These are phyloP conservation scores for Sinohyriopsis cumingii DNA, from an alignment of 2,888 invertebrate genomes.

Conservation along the genomic window DNA sequence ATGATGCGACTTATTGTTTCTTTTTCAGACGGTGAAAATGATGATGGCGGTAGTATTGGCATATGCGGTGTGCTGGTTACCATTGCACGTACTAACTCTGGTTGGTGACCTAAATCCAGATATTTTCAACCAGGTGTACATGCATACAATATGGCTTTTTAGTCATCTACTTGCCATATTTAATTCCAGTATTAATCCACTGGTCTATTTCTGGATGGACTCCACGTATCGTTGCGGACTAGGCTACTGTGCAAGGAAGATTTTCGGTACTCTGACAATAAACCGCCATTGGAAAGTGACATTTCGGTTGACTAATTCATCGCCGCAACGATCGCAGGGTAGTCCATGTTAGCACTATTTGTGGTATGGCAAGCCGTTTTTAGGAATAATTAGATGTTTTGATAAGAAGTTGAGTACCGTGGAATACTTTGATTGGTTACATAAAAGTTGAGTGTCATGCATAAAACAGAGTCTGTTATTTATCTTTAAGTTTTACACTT, in stretches of 20 bases:
- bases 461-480: no score
- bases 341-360: neutral
- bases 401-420: no score
- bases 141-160: conserved; percentile 52
- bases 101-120: conserved; percentile 71
- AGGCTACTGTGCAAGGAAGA: conserved; percentile 11
- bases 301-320: neutral
- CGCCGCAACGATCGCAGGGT: neutral
- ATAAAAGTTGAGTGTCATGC: no score
- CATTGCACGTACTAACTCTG: conserved; percentile 93
- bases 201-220: conserved; percentile 97
- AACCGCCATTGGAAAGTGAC: no score
- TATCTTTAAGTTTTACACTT: no score
- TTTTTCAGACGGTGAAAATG: conserved; percentile 75
- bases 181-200: conserved; percentile 96
- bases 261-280: neutral
- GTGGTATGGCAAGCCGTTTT: no score
- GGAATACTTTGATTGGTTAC: no score
- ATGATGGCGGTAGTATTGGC: conserved; percentile 95
- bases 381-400: no score
- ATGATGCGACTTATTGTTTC: neutral
- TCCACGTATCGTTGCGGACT: conserved; percentile 76
- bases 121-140: conserved; percentile 38
- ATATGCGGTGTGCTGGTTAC: conserved; percentile 95
- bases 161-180: conserved; percentile 91